Base-by-base conservation (phyloP, 2,888 invertebrate genomes). In the Danaus chrysippus region DNA sequence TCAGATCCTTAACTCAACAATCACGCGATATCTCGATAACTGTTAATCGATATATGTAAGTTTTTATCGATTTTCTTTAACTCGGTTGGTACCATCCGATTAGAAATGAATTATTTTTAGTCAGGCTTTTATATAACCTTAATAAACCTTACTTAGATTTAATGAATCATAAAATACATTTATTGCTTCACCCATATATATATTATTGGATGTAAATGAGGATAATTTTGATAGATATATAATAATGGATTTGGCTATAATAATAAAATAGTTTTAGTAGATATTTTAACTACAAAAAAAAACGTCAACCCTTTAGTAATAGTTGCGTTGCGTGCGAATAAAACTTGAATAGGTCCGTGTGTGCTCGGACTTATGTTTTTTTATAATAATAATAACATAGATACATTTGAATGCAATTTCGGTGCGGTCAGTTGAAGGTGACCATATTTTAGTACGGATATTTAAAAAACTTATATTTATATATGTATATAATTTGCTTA, bases 1-100 rank as follows among this genome's bases (percentile, higher is more conserved):
- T 34, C 23, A 6, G 6, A 3, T 34, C 23, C 3, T 6, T 5
- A 34, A 34, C 2, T 34, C 65, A 13, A 62, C 46, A 61, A 75
- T 73, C 86, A 86, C 84, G 86, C 84, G 72, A 86, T 74, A 62
- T 58, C 71, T 78, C 83, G 67, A 84, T 85, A 84, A 84, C 83
- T 78, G 78, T 77, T 76, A 77, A 80, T 79, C 72, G 74, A 79
- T 80, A 79, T 76, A 75, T 74, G 73, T 68, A 67, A 76, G 73
- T 84, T 86, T 86, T 86, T 84, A 84, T 85, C 78, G 85, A 84
- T 83, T 81, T 71, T 71, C 76, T 77, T 70, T 73, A 56, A 64
- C 63, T 61, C 63, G 68, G 56, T 71, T 78, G 78, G 78, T 77
- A 80, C 79, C 72, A 71, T 71, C 71, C 67, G 70, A 71, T 72